Evolutionary conservation across 1,140 invertebrate genomes (phyloP).

Genomic region (Subanguina moxae): DNA sequence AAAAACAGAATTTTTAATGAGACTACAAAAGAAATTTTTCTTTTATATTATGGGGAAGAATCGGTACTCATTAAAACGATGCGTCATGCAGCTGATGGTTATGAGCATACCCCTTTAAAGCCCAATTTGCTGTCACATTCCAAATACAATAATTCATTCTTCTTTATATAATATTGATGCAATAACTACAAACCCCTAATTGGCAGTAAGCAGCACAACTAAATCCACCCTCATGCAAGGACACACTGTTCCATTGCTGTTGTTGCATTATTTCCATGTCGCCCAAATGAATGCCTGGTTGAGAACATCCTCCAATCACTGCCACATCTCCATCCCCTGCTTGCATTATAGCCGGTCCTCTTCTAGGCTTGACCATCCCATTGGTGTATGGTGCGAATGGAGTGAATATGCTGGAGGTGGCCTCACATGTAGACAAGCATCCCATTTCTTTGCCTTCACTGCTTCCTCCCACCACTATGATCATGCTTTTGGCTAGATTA

Average conservation of each 20-base stretch:
- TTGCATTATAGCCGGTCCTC: background rate
- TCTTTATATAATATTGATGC: background rate
- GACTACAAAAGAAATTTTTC: no score
- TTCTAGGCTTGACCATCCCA: background rate
- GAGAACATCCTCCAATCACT: slow-evolving; percentile 2
- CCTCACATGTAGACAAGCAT: background rate
- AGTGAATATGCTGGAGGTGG: background rate
- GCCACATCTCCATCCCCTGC: background rate
- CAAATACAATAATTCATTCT: no score
- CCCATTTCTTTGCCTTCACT: background rate
- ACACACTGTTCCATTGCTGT: background rate
- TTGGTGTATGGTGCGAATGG: background rate
- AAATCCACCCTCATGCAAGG: background rate
- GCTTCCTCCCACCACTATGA: background rate
- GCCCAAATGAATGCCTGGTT: background rate
- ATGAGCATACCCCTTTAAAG: no score
- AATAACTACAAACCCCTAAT: background rate
- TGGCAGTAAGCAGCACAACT: slow-evolving; percentile 2
- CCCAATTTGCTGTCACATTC: no score
- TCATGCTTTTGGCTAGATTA: background rate
- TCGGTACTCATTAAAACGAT: no score
- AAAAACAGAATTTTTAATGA: no score
- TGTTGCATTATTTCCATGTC: background rate
- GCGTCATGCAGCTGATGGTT: no score
- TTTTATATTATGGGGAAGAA: no score